Conservation (phyloP, 2,797 vertebrate species). For the Anguilla obscura region DNA sequence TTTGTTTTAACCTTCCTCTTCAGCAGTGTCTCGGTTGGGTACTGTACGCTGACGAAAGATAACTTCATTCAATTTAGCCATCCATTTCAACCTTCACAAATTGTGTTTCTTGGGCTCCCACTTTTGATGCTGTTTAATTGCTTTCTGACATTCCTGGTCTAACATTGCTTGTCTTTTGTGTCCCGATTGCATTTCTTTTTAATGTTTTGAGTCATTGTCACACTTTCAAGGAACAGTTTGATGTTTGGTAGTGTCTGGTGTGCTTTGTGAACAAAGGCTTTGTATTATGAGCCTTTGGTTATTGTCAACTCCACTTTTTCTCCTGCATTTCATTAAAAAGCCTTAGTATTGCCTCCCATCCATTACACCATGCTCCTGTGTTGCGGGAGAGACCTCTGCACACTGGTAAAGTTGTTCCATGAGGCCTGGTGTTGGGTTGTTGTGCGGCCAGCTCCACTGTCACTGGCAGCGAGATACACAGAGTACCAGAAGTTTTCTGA, state of each 20-base stretch:
- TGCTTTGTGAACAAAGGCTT: not conserved
- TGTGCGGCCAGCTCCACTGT: constrained; percentile 2
- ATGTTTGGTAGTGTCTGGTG: not conserved
- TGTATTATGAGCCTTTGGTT: not conserved
- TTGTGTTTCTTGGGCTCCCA: not conserved
- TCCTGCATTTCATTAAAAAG: not conserved
- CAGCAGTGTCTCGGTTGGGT: constrained; percentile 1
- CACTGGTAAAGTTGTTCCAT: not conserved
- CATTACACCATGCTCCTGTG: not conserved
- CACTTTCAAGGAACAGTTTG: not conserved
- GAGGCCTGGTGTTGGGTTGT: not conserved
- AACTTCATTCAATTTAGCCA: not conserved
- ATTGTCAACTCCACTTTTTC: not conserved
- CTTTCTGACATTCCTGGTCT: constrained; percentile 7
- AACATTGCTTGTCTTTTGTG: not conserved
- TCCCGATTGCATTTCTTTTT: not conserved
- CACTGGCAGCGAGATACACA: not conserved
- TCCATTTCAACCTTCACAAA: not conserved
- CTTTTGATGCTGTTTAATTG: constrained; percentile 19
- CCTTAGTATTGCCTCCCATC: not conserved
- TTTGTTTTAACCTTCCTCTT: constrained; percentile 14
- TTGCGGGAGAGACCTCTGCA: not conserved
- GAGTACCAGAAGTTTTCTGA: not conserved
- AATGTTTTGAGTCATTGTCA: not conserved
- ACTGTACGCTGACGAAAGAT: constrained; percentile 12